phyloP scores from a whole-genome alignment of 2,797 vertebrate genomes.

The Paedocypris micromegethes region DNA sequence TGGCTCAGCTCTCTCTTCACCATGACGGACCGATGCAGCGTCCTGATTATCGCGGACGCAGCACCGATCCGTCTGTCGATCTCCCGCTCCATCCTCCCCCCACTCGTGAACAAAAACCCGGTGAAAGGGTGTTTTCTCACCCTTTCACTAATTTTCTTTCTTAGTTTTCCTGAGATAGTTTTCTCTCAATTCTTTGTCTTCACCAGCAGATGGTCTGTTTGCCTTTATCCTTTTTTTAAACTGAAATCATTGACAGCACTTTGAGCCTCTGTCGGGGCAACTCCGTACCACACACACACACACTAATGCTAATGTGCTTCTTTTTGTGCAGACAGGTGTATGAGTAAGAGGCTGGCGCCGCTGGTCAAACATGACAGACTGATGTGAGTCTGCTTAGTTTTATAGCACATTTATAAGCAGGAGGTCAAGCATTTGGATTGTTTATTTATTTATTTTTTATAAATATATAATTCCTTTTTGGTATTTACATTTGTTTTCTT shows the following conservation, averaged over 20 bases:
- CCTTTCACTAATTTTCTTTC: constrained; percentile 12
- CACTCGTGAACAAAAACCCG: no score
- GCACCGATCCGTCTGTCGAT: no score
- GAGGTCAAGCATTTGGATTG: neutral
- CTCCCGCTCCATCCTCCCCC: no score
- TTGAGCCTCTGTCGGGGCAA: constrained; percentile 19
- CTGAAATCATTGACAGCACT: constrained; percentile 27
- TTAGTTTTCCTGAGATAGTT: neutral
- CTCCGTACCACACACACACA: constrained; percentile 10
- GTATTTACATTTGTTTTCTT: no score
- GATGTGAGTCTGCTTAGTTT: constrained; percentile 15
- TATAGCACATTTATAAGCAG: constrained; percentile 18
- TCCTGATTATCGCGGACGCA: no score
- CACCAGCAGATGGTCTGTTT: constrained; percentile 33
- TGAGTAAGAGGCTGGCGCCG: constrained; percentile 33
- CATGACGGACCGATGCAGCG: no score
- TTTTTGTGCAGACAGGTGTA: constrained; percentile 33
- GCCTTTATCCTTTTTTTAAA: constrained; percentile 12
- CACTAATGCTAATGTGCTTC: constrained; percentile 32
- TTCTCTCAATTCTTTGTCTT: constrained; percentile 6
- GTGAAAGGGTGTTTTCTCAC: no score
- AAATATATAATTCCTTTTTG: no score
- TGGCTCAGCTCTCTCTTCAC: no score
- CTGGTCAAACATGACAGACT: constrained; percentile 22
- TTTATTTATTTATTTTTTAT: no score